phyloP scores from a whole-genome alignment of 1,140 invertebrate species.

The Drosophila equinoxialis region DNA sequence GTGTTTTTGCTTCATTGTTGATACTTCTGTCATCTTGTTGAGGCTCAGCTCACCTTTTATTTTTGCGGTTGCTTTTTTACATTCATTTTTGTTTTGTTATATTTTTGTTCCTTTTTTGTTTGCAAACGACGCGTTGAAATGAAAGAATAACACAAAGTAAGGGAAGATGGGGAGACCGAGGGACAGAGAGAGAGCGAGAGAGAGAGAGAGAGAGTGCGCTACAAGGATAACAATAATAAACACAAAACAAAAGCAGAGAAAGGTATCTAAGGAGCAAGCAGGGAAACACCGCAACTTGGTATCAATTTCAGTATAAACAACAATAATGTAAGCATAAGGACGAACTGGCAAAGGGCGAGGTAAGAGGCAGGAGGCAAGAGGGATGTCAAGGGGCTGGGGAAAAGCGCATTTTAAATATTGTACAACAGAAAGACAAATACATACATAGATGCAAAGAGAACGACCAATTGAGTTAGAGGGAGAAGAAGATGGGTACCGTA shows the following conservation, averaged over 20 bases:
- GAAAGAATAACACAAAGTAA: conserved; percentile 22
- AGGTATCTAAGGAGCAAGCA: conserved; percentile 24
- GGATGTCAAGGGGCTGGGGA: background rate
- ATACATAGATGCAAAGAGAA: no score
- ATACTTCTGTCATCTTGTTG: conserved; percentile 8
- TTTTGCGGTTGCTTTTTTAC: conserved; percentile 11
- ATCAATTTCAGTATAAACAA: conserved; percentile 21
- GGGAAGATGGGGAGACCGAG: background rate
- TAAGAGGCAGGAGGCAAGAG: background rate
- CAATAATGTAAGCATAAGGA: conserved; percentile 7
- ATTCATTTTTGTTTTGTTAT: conserved; percentile 4
- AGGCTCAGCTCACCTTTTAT: conserved; percentile 12
- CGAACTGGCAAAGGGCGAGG: background rate
- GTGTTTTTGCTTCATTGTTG: conserved; percentile 1
- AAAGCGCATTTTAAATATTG: conserved; percentile 15
- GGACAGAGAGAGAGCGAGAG: conserved; percentile 2
- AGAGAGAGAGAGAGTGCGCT: background rate
- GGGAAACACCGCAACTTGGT: conserved; percentile 29
- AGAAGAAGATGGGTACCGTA: conserved; percentile 12
- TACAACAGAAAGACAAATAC: background rate
- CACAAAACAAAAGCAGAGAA: conserved; percentile 10
- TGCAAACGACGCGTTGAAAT: conserved; percentile 26
- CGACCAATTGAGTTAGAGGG: no score
- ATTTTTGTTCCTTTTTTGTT: conserved; percentile 37
- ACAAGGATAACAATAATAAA: conserved; percentile 44